These are phyloP conservation scores for Ivindomyrus marchei DNA, from an alignment of 2,113 vertebrate species.

Conservation along the genomic window DNA sequence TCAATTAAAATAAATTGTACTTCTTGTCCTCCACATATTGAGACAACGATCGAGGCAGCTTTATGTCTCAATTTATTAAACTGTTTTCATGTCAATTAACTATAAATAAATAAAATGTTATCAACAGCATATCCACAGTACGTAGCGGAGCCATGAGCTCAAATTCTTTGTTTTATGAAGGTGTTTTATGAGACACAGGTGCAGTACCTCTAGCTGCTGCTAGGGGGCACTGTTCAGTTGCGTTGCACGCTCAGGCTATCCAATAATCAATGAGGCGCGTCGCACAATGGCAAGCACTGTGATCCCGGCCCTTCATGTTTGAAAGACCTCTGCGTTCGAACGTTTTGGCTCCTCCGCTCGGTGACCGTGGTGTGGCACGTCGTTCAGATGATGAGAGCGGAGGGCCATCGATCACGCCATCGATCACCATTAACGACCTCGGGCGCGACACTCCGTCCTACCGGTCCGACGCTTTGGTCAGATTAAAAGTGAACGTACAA, in stretches of 20 bases:
- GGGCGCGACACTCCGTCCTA: constrained; percentile 55
- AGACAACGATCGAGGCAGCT: not conserved
- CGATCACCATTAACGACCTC: constrained; percentile 62
- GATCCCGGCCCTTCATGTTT: not conserved
- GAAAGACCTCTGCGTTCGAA: not conserved
- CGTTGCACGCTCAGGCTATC: constrained; percentile 17
- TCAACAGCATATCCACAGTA: not conserved
- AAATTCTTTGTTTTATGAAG: not conserved
- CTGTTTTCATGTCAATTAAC: not conserved
- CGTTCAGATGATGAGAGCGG: not conserved
- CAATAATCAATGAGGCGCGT: not conserved
- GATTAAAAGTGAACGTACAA: constrained; percentile 61
- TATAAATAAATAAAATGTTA: not conserved
- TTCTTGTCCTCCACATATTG: not conserved
- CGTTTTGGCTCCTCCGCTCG: not conserved
- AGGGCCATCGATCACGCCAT: constrained; percentile 47
- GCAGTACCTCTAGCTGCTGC: constrained; percentile 45
- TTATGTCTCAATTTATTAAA: not conserved
- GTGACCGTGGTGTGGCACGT: not conserved
- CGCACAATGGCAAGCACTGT: not conserved
- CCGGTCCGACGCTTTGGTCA: constrained; percentile 56
- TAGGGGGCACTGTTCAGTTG: constrained; percentile 66
- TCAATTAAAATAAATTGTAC: not conserved
- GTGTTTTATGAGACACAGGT: not conserved
- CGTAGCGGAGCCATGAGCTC: not conserved